phyloP scores from a whole-genome alignment of 2,113 vertebrate genomes.

The Cervus canadensis region DNA sequence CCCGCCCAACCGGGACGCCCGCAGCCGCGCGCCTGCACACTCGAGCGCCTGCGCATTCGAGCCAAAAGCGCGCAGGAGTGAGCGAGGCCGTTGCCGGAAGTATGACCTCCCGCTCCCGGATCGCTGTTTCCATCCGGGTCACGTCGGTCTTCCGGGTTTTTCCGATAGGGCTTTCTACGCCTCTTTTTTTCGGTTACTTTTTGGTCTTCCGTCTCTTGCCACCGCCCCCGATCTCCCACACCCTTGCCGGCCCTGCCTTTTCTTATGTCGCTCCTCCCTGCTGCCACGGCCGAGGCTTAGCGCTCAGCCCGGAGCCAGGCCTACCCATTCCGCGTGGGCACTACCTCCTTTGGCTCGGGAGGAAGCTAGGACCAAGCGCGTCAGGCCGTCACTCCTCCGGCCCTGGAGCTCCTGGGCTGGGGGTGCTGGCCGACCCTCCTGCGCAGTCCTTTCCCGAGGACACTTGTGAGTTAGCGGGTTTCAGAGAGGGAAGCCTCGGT shows the following conservation, averaged over 20 bases:
- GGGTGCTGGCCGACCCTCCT: neutral
- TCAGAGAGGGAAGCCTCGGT: neutral
- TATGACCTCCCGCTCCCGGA: accelerated
- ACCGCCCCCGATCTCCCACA: neutral
- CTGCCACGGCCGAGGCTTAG: neutral
- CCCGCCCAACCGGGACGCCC: accelerated
- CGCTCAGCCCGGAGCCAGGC: neutral
- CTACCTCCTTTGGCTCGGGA: neutral
- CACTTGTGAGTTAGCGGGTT: neutral
- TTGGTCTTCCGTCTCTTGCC: conserved; percentile 30
- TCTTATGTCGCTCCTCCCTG: neutral
- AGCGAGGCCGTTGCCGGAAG: neutral
- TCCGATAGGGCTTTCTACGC: neutral
- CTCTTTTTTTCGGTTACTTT: neutral
- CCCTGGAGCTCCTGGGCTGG: neutral
- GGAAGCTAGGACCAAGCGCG: neutral
- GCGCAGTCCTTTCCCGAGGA: neutral
- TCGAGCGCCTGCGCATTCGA: neutral
- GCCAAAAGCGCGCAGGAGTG: accelerated
- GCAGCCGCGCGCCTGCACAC: neutral
- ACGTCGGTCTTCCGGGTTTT: conserved; percentile 39
- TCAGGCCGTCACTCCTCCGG: neutral
- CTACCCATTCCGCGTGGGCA: neutral
- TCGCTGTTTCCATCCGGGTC: conserved; percentile 38
- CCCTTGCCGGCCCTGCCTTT: neutral